Conservation (phyloP, 2,888 invertebrate species). For the Arrhopalites spinosus region DNA sequence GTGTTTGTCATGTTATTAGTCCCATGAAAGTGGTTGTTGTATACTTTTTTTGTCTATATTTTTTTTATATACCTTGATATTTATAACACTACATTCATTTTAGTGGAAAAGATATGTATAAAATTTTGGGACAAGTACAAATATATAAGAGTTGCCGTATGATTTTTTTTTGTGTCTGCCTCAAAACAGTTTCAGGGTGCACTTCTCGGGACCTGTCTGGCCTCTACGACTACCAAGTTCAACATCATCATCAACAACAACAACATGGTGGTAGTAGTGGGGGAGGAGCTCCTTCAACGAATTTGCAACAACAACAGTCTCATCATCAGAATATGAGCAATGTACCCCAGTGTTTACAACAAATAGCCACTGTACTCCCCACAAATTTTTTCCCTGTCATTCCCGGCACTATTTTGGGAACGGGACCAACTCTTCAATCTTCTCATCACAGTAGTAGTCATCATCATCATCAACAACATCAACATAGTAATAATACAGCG, state of each 20-base stretch:
- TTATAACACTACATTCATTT: not conserved
- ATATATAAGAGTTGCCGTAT: not conserved
- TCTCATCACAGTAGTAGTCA: slow-evolving; percentile 18
- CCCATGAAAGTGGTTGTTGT: not conserved
- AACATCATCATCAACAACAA: slow-evolving; percentile 22
- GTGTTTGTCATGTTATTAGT: slow-evolving; percentile 3
- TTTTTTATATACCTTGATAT: not conserved
- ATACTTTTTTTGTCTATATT: not conserved
- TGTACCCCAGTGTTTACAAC: slow-evolving; percentile 54
- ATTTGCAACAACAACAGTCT: slow-evolving; percentile 48
- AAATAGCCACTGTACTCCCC: slow-evolving; percentile 55
- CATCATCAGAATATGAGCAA: slow-evolving; percentile 51
- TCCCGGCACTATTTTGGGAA: slow-evolving; percentile 67
- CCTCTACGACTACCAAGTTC: slow-evolving; percentile 25
- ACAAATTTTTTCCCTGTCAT: slow-evolving; percentile 60
- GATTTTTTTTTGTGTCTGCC: not conserved
- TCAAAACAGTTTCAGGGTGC: slow-evolving; percentile 54
- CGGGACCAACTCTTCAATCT: slow-evolving; percentile 63
- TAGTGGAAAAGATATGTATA: not conserved
- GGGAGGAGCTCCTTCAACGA: slow-evolving; percentile 28
- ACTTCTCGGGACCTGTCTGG: slow-evolving; percentile 53
- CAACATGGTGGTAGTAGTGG: too few species aligned
- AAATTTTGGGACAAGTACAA: not conserved
- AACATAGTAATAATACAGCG: slow-evolving; percentile 10
- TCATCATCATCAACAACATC: slow-evolving; percentile 50